Evolutionary conservation across 2,113 vertebrate species (phyloP).

Genomic region (Emberiza fucata): DNA sequence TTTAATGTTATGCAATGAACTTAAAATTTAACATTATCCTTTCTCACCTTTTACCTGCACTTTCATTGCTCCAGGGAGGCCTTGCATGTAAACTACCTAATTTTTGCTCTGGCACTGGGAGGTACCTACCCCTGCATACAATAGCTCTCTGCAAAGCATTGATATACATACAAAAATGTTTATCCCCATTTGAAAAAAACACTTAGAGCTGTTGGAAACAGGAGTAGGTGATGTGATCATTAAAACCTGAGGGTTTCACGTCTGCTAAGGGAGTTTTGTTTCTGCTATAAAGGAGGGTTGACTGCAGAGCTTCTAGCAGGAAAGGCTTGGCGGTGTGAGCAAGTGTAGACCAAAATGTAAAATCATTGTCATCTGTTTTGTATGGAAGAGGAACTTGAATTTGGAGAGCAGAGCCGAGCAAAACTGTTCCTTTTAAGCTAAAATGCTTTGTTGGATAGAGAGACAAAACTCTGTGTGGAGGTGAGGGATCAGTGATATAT

Average conservation of each 20-base stretch:
- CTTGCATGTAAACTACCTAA: not conserved
- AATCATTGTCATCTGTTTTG: not conserved
- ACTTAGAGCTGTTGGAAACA: not conserved
- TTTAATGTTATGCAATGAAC: not conserved
- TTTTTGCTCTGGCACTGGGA: not conserved
- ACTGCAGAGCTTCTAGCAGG: not conserved
- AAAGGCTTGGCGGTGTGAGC: not conserved
- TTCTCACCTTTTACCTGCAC: not conserved
- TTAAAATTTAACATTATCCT: not conserved
- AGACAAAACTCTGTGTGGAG: not conserved
- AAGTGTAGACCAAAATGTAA: not conserved
- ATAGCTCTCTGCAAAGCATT: not conserved
- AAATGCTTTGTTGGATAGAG: not conserved
- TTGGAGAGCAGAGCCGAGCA: not conserved
- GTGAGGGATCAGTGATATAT: rapidly evolving
- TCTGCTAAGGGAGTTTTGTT: not conserved
- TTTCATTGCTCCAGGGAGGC: not conserved
- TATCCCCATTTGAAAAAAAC: not conserved
- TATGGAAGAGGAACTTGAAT: not conserved
- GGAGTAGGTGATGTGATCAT: not conserved
- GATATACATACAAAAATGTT: not conserved
- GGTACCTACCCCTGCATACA: not conserved
- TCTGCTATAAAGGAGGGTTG: not conserved
- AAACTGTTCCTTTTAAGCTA: not conserved
- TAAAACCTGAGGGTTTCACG: not conserved